phyloP scores from a whole-genome alignment of 2,888 invertebrate genomes.

The Lithophane leautieri region DNA sequence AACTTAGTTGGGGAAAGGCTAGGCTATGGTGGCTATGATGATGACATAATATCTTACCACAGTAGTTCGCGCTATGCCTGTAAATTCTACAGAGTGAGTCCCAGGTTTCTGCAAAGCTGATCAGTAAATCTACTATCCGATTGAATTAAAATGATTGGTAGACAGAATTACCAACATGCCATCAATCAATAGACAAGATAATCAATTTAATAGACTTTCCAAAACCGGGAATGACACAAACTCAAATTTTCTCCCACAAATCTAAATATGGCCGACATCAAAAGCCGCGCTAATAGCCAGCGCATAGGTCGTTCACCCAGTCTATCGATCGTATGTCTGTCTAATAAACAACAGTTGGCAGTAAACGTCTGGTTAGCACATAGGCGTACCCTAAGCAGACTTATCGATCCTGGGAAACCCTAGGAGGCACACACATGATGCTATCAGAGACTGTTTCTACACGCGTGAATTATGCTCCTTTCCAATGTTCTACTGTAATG shows the following conservation, averaged over 20 bases:
- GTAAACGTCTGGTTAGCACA: constrained; percentile 27
- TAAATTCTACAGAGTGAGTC: background rate
- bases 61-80: background rate
- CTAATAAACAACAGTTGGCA: constrained; percentile 29
- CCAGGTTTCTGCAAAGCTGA: constrained; percentile 6
- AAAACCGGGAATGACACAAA: constrained; percentile 4
- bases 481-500: constrained; percentile 8
- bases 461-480: constrained; percentile 22
- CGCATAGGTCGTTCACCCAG: constrained; percentile 51
- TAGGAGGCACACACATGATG: background rate
- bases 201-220: background rate
- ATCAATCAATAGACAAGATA: background rate
- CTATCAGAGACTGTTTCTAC: constrained; percentile 13
- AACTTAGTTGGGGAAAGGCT: no score
- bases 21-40: no score
- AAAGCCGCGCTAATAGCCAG: constrained; percentile 40
- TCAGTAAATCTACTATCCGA: background rate
- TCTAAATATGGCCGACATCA: constrained; percentile 33
- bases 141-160: constrained; percentile 22
- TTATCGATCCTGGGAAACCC: constrained; percentile 52
- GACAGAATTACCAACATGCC: background rate
- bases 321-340: constrained; percentile 43
- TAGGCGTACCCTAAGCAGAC: constrained; percentile 24
- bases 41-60: no score
- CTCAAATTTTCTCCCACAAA: background rate